phyloP scores from a whole-genome alignment of 2,888 invertebrate genomes.

The Parelbella ahira region DNA sequence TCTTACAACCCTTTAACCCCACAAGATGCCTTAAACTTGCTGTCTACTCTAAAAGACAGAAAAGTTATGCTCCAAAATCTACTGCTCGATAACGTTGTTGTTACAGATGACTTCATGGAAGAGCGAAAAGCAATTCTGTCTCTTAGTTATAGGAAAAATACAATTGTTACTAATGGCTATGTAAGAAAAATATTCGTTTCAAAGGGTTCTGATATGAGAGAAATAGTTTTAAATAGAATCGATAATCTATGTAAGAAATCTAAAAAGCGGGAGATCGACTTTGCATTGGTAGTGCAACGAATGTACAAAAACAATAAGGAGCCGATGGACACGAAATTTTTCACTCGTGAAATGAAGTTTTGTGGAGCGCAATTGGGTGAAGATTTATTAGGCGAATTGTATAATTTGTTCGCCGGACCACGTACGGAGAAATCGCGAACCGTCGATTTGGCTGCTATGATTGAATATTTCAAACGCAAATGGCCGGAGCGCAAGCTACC shows the following conservation, averaged over 20 bases:
- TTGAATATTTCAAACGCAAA: slow-evolving; percentile 45
- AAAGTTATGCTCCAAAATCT: slow-evolving; percentile 40
- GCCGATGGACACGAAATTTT: slow-evolving; percentile 34
- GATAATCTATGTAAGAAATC: slow-evolving; percentile 38
- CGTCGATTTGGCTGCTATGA: slow-evolving; percentile 38
- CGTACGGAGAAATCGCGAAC: slow-evolving; percentile 34
- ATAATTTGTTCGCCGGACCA: slow-evolving; percentile 39
- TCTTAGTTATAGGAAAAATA: slow-evolving; percentile 33
- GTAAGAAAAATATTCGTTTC: slow-evolving; percentile 30
- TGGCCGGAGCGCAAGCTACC: slow-evolving; percentile 50
- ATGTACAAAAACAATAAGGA: slow-evolving; percentile 35
- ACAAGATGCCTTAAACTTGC: slow-evolving; percentile 38
- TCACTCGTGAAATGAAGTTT: slow-evolving; percentile 31
- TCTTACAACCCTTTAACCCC: slow-evolving; percentile 47
- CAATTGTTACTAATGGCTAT: slow-evolving; percentile 40
- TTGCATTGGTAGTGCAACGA: slow-evolving; percentile 38
- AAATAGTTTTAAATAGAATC: slow-evolving; percentile 42
- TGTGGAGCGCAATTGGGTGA: slow-evolving; percentile 37
- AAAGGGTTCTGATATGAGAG: slow-evolving; percentile 34
- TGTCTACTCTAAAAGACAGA: slow-evolving; percentile 34
- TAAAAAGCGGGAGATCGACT: slow-evolving; percentile 41
- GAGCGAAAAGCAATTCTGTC: slow-evolving; percentile 32
- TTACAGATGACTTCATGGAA: slow-evolving; percentile 40
- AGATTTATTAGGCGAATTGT: slow-evolving; percentile 40
- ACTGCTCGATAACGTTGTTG: slow-evolving; percentile 41